Evolutionary conservation across 2,797 vertebrate species (phyloP), one percentile per base, ranked within the genome.

Genomic region (Garrulus glandarius): DNA sequence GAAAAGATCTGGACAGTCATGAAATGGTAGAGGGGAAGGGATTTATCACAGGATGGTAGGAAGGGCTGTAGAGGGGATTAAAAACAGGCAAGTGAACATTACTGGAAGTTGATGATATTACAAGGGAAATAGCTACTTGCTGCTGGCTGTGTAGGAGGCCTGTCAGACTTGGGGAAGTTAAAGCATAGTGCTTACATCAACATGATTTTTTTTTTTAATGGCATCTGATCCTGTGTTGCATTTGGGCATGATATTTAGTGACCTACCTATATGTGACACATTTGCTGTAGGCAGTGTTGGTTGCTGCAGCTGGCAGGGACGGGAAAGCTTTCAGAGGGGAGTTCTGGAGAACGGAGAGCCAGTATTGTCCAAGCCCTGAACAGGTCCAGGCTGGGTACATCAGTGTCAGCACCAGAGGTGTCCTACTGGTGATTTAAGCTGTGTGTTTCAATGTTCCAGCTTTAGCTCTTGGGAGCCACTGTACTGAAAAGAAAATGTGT

Each of bases 81-180:
- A 87, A 93, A 95, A 79, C 91, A 92, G 91, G 72, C 94, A 95
- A 84, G 44, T 95, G 93, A 96, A 67, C 90, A 92, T 94, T 94
- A 84, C 74, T 90, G 77, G 74, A 89, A 69, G 76, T 55, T 94
- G 96, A 87, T 94, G 94, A 87, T 93, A 91, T 93, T 94, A 92
- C 84, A 93, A 90, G 89, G 80, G 87, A 95, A 95, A 94, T 88
- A 95, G 74, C 87, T 96, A 74, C 91, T 95, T 84, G 76, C 83
- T 96, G 72, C 89, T 96, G 92, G 82, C 77, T 91, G 92, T 93
- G 95, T 95, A 95, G 95, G 95, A 96, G 95, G 89, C 91, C 88
- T 96, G 94, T 97, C 91, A 96, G 94, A 94, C 92, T 93, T 94
- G 80, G 70, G 89, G 87, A 96, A 95, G 89, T 96, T 92, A 87